These are phyloP conservation scores for Globodera ellingtonae DNA, from an alignment of 1,140 invertebrate genomes.

Conservation along the genomic window DNA sequence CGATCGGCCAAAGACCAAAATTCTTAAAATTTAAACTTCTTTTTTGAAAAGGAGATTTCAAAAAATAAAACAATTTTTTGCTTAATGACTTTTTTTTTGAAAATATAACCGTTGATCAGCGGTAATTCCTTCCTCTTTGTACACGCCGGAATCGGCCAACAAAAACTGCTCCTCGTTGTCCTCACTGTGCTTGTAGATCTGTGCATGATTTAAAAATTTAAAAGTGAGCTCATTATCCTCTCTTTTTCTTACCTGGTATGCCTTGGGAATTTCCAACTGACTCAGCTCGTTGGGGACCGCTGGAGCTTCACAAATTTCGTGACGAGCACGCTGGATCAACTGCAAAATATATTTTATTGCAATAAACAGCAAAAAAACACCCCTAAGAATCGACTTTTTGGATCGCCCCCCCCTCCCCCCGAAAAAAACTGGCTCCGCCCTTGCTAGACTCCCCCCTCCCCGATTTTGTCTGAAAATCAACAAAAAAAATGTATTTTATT, in stretches of 20 bases:
- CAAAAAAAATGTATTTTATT: too few relatives aligned
- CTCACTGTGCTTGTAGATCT: slow-evolving; percentile 3
- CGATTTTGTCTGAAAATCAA: neutral
- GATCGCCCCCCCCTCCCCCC: too few relatives aligned
- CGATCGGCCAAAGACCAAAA: slow-evolving; percentile 14
- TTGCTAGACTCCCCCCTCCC: too few relatives aligned
- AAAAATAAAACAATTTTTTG: slow-evolving; percentile 9
- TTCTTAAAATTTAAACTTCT: neutral
- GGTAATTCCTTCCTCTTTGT: slow-evolving; percentile 4
- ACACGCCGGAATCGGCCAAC: slow-evolving; percentile 20
- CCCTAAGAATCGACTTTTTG: too few relatives aligned
- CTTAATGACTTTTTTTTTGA: too few relatives aligned
- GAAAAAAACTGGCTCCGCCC: too few relatives aligned
- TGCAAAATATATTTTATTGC: neutral
- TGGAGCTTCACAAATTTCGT: neutral
- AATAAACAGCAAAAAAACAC: too few relatives aligned
- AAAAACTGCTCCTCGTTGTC: slow-evolving; percentile 16
- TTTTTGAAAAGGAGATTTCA: neutral
- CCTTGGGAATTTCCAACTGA: slow-evolving; percentile 1
- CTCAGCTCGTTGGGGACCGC: neutral
- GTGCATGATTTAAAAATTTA: neutral
- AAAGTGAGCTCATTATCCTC: neutral
- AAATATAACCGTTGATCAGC: slow-evolving; percentile 4
- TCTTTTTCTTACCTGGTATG: neutral
- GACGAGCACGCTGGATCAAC: slow-evolving; percentile 14